Base-by-base conservation (phyloP, 2,797 vertebrate genomes). In the Anabacerthia variegaticeps region DNA sequence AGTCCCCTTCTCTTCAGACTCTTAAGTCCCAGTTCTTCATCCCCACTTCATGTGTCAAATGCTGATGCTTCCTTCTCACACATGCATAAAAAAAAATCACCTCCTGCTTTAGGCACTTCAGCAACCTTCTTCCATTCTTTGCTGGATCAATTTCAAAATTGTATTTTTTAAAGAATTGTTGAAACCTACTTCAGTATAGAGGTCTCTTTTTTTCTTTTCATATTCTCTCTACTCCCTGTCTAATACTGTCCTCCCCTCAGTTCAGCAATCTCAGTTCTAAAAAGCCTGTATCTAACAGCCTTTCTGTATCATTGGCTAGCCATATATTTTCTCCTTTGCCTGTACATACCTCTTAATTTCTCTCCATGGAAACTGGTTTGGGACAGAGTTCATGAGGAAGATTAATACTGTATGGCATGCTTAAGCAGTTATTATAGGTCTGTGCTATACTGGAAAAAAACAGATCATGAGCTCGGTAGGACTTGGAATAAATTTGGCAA, bases 361-460 rank as follows among this genome's bases (percentile, higher is more conserved):
- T 93, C 89, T 94, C 91, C 93, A 93, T 92, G 87, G 93, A 96
- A 96, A 93, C 66, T 92, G 75, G 46, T 96, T 94, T 88, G 82
- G 87, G 79, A 88, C 67, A 58, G 69, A 65, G 6, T 93, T 95
- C 82, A 69, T 39, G 74, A 90, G 73, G 80, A 95, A 94, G 91
- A 95, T 96, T 95, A 95, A 95, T 91, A 93, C 51, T 76, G 54
- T 71, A 58, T 66, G 63, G 87, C 76, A 96, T 88, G 89, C 92
- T 92, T 84, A 93, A 92, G 59, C 75, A 95, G 67, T 81, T 96
- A 86, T 69, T 84, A 79, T 27, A 92, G 67, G 92, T 48, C 61
- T 56, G 6, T 82, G 34, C 54, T 91, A 73, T 65, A 88, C 1
- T 77, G 71, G 77, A 92, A 96, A 88, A 87, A 93, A 79, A 18